Evolutionary conservation across 2,113 vertebrate species (phyloP).

Genomic region (Abramis brama): DNA sequence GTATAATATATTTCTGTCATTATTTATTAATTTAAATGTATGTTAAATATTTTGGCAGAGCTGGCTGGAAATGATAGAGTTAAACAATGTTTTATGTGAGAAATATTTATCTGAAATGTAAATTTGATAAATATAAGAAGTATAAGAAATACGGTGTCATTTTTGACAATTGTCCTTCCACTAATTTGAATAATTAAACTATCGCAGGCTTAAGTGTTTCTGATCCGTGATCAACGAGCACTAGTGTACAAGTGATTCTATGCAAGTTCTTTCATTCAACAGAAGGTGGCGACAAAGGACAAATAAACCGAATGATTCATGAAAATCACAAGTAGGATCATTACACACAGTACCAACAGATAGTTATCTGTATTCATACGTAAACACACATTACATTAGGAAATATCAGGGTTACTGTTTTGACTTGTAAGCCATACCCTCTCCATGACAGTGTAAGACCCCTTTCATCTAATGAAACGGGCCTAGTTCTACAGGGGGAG

Average conservation of each 20-base stretch:
- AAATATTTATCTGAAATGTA: background rate
- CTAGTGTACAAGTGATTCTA: background rate
- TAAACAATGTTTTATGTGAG: background rate
- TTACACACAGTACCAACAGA: background rate
- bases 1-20: background rate
- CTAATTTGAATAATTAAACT: background rate
- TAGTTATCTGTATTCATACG: background rate
- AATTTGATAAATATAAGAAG: background rate
- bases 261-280: background rate
- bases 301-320: background rate
- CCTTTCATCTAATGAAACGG: background rate
- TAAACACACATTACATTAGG: background rate
- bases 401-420: background rate
- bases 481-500: background rate
- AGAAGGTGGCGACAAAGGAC: constrained; percentile 25
- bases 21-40: background rate
- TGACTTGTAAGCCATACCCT: background rate
- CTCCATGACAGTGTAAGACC: background rate
- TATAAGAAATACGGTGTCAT: background rate
- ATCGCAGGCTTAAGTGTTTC: background rate
- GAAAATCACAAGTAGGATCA: background rate
- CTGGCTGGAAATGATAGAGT: background rate
- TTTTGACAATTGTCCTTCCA: background rate
- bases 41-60: background rate
- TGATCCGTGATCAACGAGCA: background rate